These are phyloP conservation scores for Poeciliopsis occidentalis DNA, from an alignment of 2,113 vertebrate species.

Conservation along the genomic window DNA sequence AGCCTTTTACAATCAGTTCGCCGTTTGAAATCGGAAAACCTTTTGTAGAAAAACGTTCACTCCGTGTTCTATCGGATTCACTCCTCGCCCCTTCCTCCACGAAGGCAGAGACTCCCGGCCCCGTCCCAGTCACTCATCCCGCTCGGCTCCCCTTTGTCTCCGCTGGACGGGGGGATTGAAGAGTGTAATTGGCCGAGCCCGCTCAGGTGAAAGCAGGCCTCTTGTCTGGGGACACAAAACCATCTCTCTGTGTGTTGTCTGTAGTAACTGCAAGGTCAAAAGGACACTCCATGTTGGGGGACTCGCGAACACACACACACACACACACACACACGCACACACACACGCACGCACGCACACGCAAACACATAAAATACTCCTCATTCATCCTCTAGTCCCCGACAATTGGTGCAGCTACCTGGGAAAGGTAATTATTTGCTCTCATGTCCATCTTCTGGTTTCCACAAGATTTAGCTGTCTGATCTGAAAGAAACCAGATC, in stretches of 20 bases:
- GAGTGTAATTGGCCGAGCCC: conserved; percentile 62
- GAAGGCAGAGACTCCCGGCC: conserved; percentile 32
- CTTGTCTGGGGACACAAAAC: conserved; percentile 78
- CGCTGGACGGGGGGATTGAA: conserved; percentile 14
- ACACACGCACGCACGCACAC: conserved; percentile 17
- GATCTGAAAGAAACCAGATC: conserved; percentile 41
- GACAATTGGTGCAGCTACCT: conserved; percentile 69
- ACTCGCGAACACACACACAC: conserved; percentile 41
- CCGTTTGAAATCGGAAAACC: background rate
- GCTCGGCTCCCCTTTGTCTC: conserved; percentile 63
- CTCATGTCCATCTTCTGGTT: conserved; percentile 64
- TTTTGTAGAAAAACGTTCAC: background rate
- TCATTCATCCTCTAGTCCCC: conserved; percentile 65
- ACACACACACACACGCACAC: conserved; percentile 42
- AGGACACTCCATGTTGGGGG: conserved; percentile 60
- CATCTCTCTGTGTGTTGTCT: conserved; percentile 70
- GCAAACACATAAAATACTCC: conserved; percentile 23
- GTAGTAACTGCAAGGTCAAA: conserved; percentile 68
- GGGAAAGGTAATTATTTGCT: conserved; percentile 78
- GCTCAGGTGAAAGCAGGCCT: conserved; percentile 77
- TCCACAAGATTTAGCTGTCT: conserved; percentile 48
- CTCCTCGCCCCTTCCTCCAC: conserved; percentile 45
- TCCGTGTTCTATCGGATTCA: background rate
- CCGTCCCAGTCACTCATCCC: conserved; percentile 64
- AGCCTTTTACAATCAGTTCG: background rate